Conservation (phyloP, 1,140 invertebrate genomes). For the Pseudomyrmex dendroicus region DNA sequence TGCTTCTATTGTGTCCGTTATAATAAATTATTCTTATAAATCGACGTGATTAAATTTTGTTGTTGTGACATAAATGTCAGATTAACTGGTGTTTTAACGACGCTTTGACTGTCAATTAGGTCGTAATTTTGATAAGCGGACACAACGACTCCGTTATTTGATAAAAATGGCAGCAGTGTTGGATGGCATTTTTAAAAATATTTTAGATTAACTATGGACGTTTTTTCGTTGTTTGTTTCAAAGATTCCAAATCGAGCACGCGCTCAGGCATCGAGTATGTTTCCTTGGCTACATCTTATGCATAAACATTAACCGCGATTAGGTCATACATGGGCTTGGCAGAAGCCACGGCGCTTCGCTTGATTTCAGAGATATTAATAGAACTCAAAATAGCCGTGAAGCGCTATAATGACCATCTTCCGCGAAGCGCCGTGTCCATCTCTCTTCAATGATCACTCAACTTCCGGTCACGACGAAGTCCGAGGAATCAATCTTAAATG, state of each 20-base stretch:
- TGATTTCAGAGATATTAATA: conserved; percentile 81
- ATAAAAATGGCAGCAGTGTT: too few species aligned
- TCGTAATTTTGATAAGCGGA: too few species aligned
- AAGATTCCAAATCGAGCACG: background rate
- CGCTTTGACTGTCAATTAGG: too few species aligned
- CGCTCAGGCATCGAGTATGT: background rate
- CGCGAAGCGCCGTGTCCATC: conserved; percentile 42
- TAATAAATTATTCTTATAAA: conserved; percentile 26
- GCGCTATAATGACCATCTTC: conserved; percentile 65
- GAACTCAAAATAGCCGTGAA: conserved; percentile 75
- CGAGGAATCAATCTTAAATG: conserved; percentile 28
- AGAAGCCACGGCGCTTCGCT: conserved; percentile 75
- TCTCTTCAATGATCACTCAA: conserved; percentile 10
- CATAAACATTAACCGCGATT: conserved; percentile 70
- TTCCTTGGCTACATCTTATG: conserved; percentile 8
- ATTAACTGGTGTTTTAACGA: too few species aligned
- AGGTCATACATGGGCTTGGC: conserved; percentile 80
- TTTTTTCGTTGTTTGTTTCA: background rate
- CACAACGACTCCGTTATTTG: too few species aligned
- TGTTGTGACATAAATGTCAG: conserved; percentile 13
- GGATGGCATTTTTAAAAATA: background rate
- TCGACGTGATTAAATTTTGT: conserved; percentile 16
- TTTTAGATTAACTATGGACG: background rate
- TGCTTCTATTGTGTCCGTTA: background rate
- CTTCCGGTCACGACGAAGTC: conserved; percentile 33